Base-by-base conservation (phyloP, 2,888 invertebrate genomes). In the Platycheirus rosarum region DNA sequence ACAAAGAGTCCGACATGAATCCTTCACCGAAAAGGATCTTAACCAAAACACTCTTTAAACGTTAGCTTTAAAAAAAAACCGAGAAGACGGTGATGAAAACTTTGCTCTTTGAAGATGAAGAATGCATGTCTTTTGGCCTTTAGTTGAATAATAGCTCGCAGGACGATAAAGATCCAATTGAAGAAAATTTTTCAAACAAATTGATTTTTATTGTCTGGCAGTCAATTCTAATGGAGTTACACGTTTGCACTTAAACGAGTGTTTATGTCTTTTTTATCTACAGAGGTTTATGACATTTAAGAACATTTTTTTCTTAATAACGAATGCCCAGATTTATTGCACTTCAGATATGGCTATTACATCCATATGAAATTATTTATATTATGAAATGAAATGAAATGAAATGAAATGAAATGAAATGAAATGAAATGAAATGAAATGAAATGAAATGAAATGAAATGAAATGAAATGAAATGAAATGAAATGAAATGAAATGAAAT, bases 171-270 rank as follows among this genome's bases (percentile, higher is more conserved):
- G 75, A 65, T 63, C 53, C 80, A 70, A 80, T 75, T 66, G 65
- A 70, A 20, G 23, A 51, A 53, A 75, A 75, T 80, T 80, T 75
- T 65, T 80, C 70, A 80, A 75, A 60, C 63, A 80, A 80, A 80
- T 75, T 75, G 70, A 75, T 49, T 75, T 63, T 63, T 79, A 53
- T 73, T 62, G 48, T 53, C 20, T 53, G 60, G 18, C 48, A 42
- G 46, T 40, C 62, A 29, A 14, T 44, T 51, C 16, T 23, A 35
- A 23, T 53, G 18, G 40, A 26, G 18, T 5, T 32, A 14, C 14
- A 29, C 20, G 1, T 40, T 55, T 46, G 63, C 65, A 60, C 32
- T 66, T 14, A 37, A 53, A 53, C 63, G 35, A 32, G 32, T 51
- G 32, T 75, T 53, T 26, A 46, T 46, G 35, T 20, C 23, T 48